A percentile compares a stretch with the other conserved stretches of the same genome.
Evolutionary conservation across 2,888 invertebrate species (phyloP).

Genomic region (Leptopilina drosophilae): DNA sequence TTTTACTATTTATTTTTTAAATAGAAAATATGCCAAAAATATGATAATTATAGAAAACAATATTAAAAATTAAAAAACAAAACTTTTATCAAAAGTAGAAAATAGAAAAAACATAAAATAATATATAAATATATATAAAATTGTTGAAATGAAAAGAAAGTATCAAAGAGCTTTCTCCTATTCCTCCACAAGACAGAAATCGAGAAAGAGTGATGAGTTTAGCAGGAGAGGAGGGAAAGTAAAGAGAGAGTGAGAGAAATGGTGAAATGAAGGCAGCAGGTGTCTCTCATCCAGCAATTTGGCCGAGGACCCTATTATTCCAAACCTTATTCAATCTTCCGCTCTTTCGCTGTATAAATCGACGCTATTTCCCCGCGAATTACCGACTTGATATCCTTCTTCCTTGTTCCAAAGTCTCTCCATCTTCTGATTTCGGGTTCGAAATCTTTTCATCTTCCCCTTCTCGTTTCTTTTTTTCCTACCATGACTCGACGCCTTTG

Average conservation of each 20-base stretch:
- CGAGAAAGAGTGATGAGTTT: not conserved
- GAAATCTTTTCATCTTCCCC: slow-evolving; percentile 12
- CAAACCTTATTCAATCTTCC: slow-evolving; percentile 65
- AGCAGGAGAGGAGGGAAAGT: too few relatives aligned
- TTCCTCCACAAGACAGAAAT: not conserved
- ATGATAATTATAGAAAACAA: too few relatives aligned
- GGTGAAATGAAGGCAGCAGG: slow-evolving; percentile 56
- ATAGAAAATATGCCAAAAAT: too few relatives aligned
- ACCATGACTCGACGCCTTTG: slow-evolving; percentile 16
- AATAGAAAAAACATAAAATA: too few relatives aligned
- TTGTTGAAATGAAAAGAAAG: too few relatives aligned
- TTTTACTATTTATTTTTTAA: too few relatives aligned
- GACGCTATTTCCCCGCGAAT: slow-evolving; percentile 62
- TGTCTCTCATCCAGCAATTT: slow-evolving; percentile 60
- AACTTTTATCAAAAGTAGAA: too few relatives aligned
- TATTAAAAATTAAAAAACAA: too few relatives aligned
- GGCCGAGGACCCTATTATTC: slow-evolving; percentile 65
- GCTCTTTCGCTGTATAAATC: slow-evolving; percentile 65
- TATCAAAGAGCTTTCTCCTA: too few relatives aligned
- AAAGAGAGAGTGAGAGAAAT: slow-evolving; percentile 16
- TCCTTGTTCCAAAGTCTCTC: slow-evolving; percentile 52
- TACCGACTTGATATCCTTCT: slow-evolving; percentile 56
- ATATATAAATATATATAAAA: too few relatives aligned
- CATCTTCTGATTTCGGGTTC: slow-evolving; percentile 10
- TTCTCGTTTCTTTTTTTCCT: not conserved